These are phyloP conservation scores for Puma concolor DNA, from an alignment of 2,113 vertebrate genomes.

Conservation along the genomic window DNA sequence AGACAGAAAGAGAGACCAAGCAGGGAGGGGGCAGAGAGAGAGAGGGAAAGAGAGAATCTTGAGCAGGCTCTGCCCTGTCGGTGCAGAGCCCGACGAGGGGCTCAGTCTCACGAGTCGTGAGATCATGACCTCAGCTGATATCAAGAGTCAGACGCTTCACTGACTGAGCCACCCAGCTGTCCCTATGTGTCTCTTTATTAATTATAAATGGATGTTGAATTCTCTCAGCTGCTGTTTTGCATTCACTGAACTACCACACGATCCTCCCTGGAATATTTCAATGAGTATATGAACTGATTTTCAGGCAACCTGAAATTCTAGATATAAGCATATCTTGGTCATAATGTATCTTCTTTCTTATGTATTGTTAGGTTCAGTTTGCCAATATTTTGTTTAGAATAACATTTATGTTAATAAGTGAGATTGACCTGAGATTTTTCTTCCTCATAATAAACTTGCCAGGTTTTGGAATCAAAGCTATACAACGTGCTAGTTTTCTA, in stretches of 20 bases:
- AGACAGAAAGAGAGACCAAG: too few species aligned
- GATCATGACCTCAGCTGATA: too few species aligned
- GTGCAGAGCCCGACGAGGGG: too few species aligned
- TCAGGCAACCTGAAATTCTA: background rate
- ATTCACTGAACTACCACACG: background rate
- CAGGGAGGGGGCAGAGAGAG: too few species aligned
- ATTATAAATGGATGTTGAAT: background rate
- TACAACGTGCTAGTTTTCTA: background rate
- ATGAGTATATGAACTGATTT: background rate
- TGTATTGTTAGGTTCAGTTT: background rate
- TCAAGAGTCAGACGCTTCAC: too few species aligned
- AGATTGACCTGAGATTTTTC: background rate
- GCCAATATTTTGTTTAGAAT: background rate
- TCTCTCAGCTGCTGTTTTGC: background rate
- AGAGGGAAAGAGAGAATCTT: too few species aligned
- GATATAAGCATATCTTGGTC: background rate
- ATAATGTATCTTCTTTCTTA: constrained; percentile 7
- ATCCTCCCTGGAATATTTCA: background rate
- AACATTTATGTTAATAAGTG: background rate
- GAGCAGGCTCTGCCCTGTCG: too few species aligned
- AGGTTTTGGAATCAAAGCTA: background rate
- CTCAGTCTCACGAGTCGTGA: too few species aligned
- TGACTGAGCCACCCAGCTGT: too few species aligned
- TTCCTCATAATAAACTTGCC: background rate
- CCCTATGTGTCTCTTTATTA: background rate